Percentiles rank a stretch among this genome's conserved stretches.
These are phyloP conservation scores for Lithophane ornitopus DNA, from an alignment of 2,888 invertebrate species.

Conservation along the genomic window DNA sequence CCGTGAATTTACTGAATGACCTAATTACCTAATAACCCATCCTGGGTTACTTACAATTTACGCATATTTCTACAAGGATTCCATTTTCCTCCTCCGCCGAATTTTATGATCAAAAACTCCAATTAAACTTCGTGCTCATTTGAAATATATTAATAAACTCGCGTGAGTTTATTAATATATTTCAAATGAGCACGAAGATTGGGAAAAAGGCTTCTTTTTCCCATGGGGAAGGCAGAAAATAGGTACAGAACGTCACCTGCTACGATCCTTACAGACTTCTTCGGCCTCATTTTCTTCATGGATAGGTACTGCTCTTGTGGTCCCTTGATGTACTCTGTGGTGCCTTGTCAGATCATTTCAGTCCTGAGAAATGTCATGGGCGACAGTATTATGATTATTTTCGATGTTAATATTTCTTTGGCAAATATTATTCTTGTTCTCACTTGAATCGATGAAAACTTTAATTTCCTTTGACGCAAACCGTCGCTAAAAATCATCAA, in stretches of 20 bases:
- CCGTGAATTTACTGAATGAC: neutral
- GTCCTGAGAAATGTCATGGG: constrained; percentile 14
- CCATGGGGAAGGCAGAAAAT: no score
- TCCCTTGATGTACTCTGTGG: neutral
- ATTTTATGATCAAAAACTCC: neutral
- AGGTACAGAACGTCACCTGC: no score
- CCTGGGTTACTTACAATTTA: neutral
- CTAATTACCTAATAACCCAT: neutral
- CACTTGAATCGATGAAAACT: neutral
- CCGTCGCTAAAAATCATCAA: constrained; percentile 21
- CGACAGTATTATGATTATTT: neutral
- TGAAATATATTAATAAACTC: no score
- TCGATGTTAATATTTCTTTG: neutral
- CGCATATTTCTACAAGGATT: neutral
- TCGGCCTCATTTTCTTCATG: neutral
- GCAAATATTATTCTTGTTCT: neutral
- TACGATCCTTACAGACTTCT: neutral
- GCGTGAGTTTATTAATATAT: no score
- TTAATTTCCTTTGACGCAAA: neutral
- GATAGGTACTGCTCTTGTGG: neutral
- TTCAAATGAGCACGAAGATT: no score
- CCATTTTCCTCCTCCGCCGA: neutral
- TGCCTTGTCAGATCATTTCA: neutral
- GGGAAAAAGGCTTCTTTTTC: no score
- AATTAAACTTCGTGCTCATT: neutral